Conservation (phyloP, 2,888 invertebrate genomes). For the Ochropleura plecta region DNA sequence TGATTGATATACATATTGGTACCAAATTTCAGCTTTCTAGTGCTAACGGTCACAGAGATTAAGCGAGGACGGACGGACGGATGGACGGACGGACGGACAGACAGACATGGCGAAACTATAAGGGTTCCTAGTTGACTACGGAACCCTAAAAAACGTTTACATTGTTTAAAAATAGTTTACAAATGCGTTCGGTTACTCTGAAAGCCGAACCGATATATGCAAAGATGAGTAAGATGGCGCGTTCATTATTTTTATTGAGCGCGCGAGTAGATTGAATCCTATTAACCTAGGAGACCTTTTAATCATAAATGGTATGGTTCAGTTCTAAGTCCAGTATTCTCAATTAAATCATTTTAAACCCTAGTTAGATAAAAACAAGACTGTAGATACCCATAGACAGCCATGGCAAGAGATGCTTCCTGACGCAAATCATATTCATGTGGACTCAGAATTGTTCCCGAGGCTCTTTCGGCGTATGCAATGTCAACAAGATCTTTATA, state of each 20-base stretch:
- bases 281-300: conserved; percentile 11
- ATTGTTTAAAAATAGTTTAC: not conserved
- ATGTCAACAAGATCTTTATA: not conserved
- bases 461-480: not conserved
- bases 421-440: not conserved
- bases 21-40: too few species aligned
- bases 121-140: too few species aligned
- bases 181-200: not conserved
- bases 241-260: conserved; percentile 15
- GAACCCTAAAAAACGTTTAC: too few species aligned
- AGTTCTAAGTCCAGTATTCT: conserved; percentile 3
- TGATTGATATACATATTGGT: too few species aligned
- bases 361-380: not conserved
- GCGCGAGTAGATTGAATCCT: conserved; percentile 4
- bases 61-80: too few species aligned
- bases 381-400: not conserved
- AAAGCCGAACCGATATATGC: not conserved
- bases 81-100: too few species aligned
- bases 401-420: not conserved
- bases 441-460: not conserved
- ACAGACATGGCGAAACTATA: too few species aligned
- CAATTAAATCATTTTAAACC: not conserved
- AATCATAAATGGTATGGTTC: not conserved
- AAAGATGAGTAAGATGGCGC: not conserved
- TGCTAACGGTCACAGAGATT: too few species aligned